Conservation (phyloP, 2,888 invertebrate genomes). For the Dusona sp. region DNA sequence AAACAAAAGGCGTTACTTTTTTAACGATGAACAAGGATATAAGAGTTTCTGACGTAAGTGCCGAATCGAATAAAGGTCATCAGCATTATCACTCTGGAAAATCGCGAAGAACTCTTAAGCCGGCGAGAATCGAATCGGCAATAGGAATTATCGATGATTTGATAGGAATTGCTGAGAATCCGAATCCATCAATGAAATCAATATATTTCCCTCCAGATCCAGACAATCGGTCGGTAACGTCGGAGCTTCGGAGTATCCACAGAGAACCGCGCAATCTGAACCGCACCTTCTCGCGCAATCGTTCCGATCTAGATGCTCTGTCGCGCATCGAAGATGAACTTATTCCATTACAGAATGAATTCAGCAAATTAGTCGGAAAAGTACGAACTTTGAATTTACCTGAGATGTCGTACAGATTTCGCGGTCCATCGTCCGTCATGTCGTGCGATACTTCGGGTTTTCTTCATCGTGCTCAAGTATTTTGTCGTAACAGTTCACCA, state of each 20-base stretch:
- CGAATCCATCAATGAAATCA: conserved; percentile 73
- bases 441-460: conserved; percentile 59
- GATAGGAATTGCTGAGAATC: conserved; percentile 73
- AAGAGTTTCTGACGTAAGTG: background rate
- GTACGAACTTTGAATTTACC: conserved; percentile 71
- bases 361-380: conserved; percentile 74
- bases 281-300: conserved; percentile 37
- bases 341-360: conserved; percentile 71
- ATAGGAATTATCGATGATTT: conserved; percentile 64
- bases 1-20: conserved; percentile 52
- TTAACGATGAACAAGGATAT: conserved; percentile 21
- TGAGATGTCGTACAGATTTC: conserved; percentile 30
- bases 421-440: conserved; percentile 32
- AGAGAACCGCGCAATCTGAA: conserved; percentile 19
- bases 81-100: conserved; percentile 15
- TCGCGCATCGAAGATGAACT: conserved; percentile 75
- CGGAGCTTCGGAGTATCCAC: background rate
- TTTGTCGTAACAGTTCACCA: conserved; percentile 54
- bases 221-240: conserved; percentile 14
- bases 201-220: conserved; percentile 72
- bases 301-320: conserved; percentile 70
- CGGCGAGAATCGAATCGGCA: conserved; percentile 7
- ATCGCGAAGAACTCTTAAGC: conserved; percentile 7
- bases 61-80: background rate
- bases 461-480: conserved; percentile 60